Conservation (phyloP, 2,113 vertebrate genomes). For the Oxyura jamaicensis region DNA sequence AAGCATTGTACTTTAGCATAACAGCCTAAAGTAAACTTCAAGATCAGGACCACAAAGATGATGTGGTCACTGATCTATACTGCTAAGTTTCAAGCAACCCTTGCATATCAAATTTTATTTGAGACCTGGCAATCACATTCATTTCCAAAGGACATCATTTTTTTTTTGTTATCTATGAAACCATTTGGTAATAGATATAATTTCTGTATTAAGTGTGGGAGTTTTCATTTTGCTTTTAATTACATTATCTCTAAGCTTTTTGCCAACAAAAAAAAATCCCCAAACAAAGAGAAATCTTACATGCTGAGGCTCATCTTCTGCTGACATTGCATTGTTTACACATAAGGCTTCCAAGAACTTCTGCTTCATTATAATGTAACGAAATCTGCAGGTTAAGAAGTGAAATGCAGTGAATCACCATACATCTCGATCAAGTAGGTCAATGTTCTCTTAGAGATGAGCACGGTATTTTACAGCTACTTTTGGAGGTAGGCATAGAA, state of each 20-base stretch:
- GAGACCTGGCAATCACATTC: background rate
- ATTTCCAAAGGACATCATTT: background rate
- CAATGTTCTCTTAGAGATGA: background rate
- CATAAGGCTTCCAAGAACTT: conserved; percentile 97
- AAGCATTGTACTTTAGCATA: background rate
- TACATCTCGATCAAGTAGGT: background rate
- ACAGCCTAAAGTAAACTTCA: background rate
- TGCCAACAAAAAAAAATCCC: conserved; percentile 4
- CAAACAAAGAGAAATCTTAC: conserved; percentile 81
- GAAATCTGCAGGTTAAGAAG: conserved; percentile 84
- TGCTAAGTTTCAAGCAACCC: background rate
- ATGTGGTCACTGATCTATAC: background rate
- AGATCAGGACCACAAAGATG: background rate
- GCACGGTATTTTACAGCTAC: background rate
- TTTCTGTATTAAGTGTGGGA: background rate
- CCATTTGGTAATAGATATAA: background rate
- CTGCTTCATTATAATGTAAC: conserved; percentile 95
- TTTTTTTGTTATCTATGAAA: background rate
- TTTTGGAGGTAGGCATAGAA: background rate
- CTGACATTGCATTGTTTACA: conserved; percentile 98
- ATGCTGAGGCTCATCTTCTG: conserved; percentile 91
- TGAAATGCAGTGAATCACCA: background rate
- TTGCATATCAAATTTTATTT: background rate
- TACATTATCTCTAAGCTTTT: background rate
- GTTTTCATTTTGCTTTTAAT: background rate